These are phyloP conservation scores for Dicranocentrus wangi DNA, from an alignment of 2,888 invertebrate genomes.

Conservation along the genomic window DNA sequence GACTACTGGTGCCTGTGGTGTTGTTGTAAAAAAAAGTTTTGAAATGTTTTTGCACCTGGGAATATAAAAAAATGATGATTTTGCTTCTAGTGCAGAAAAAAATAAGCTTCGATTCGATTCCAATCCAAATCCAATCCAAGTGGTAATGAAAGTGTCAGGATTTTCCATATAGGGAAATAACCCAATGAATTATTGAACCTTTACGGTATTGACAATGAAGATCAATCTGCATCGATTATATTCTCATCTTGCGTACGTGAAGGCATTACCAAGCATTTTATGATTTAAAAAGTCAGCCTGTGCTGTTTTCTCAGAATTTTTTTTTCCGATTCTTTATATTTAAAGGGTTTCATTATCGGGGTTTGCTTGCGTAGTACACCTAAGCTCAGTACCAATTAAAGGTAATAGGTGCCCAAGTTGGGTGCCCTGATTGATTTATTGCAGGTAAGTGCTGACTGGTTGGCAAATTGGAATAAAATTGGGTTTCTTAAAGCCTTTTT, in stretches of 20 bases:
- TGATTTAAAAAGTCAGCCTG: not conserved
- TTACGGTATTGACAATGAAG: not conserved
- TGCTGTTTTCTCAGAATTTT: not conserved
- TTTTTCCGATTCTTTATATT: too few relatives aligned
- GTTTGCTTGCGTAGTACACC: not conserved
- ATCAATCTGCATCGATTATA: not conserved
- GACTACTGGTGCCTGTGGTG: not conserved
- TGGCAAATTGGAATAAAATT: conserved; percentile 7
- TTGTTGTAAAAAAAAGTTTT: not conserved
- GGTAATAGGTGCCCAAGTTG: not conserved
- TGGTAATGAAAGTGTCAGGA: conserved; percentile 5
- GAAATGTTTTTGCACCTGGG: not conserved
- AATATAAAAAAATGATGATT: too few relatives aligned
- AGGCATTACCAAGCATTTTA: not conserved
- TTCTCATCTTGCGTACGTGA: not conserved
- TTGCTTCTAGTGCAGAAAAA: too few relatives aligned
- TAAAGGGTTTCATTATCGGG: not conserved
- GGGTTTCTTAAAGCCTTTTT: not conserved
- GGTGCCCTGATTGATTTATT: not conserved
- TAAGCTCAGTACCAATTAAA: not conserved
- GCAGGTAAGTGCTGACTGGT: not conserved
- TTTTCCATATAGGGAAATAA: conserved; percentile 5
- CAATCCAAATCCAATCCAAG: too few relatives aligned
- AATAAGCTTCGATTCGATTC: too few relatives aligned
- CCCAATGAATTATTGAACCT: conserved; percentile 4